phyloP scores from a whole-genome alignment of 1,140 invertebrate genomes.

The Dufourea novaeangliae region DNA sequence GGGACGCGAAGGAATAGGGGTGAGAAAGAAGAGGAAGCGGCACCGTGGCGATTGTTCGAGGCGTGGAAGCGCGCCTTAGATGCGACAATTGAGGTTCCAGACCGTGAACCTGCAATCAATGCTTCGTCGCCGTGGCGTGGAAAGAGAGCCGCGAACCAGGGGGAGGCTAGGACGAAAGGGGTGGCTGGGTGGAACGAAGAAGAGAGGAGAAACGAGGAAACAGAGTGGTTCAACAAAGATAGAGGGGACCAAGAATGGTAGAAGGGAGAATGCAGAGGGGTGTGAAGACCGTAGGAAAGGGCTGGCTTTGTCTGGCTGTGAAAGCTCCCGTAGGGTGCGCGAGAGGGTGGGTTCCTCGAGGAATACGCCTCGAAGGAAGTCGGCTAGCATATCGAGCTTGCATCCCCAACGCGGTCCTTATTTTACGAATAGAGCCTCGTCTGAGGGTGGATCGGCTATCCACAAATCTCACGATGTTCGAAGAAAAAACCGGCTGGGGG shows the following conservation, averaged over 20 bases:
- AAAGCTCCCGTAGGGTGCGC: slow-evolving; percentile 72
- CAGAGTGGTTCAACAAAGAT: neutral
- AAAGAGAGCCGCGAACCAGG: slow-evolving; percentile 56
- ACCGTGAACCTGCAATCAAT: slow-evolving; percentile 80
- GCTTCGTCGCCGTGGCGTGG: slow-evolving; percentile 64
- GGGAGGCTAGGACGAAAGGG: slow-evolving; percentile 37
- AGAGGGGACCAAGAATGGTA: slow-evolving; percentile 35
- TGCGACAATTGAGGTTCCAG: slow-evolving; percentile 80
- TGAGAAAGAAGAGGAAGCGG: slow-evolving; percentile 62
- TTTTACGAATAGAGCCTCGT: slow-evolving; percentile 24
- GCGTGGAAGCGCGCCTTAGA: slow-evolving; percentile 78
- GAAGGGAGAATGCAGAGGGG: slow-evolving; percentile 58
- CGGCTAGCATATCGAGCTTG: slow-evolving; percentile 54
- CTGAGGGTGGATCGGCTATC: slow-evolving; percentile 33
- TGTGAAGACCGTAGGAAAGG: slow-evolving; percentile 69
- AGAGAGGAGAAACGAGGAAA: slow-evolving; percentile 1
- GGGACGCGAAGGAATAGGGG: slow-evolving; percentile 36
- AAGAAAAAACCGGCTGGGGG: neutral
- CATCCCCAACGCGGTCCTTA: slow-evolving; percentile 62
- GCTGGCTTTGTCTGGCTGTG: slow-evolving; percentile 77
- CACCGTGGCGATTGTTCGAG: slow-evolving; percentile 76
- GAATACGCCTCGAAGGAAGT: slow-evolving; percentile 66
- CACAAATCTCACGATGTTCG: slow-evolving; percentile 51
- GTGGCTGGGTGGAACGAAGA: slow-evolving; percentile 13
- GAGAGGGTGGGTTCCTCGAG: slow-evolving; percentile 56